These are phyloP conservation scores for Meandrusa payeni DNA, from an alignment of 2,888 invertebrate genomes.

Conservation along the genomic window DNA sequence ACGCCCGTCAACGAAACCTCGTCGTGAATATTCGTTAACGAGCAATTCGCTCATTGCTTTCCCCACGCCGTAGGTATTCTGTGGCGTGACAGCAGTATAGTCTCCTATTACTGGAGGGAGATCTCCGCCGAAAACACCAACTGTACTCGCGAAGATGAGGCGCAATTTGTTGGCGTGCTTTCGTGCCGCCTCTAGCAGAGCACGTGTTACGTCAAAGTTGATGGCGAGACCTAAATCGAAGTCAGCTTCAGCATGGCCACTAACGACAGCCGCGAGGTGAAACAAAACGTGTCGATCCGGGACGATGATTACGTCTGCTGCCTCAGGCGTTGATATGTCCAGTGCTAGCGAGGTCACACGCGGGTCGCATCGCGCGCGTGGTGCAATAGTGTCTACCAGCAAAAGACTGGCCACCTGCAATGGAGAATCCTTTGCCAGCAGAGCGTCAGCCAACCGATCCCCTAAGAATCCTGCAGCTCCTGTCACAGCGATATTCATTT, in stretches of 20 bases:
- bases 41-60: constrained; percentile 66
- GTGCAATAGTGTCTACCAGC: constrained; percentile 36
- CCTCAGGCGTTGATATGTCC: constrained; percentile 38
- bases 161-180: constrained; percentile 38
- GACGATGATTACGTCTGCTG: constrained; percentile 41
- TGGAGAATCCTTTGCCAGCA: constrained; percentile 38
- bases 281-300: constrained; percentile 46
- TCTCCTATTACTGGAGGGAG: constrained; percentile 48
- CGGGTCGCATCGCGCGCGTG: constrained; percentile 32
- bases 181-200: constrained; percentile 54
- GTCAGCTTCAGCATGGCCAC: constrained; percentile 62
- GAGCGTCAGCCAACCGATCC: constrained; percentile 41
- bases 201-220: constrained; percentile 62
- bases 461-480: constrained; percentile 61
- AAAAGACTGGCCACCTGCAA: constrained; percentile 40
- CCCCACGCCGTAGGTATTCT: constrained; percentile 61
- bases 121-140: constrained; percentile 58
- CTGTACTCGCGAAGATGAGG: constrained; percentile 58
- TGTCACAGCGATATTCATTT: constrained; percentile 57
- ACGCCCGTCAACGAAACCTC: constrained; percentile 56
- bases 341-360: constrained; percentile 40
- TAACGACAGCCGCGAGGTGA: constrained; percentile 66
- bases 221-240: constrained; percentile 60
- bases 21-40: constrained; percentile 60
- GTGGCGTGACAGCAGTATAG: constrained; percentile 51